phyloP scores from a whole-genome alignment of 2,797 vertebrate species.

The Sylvia borin region DNA sequence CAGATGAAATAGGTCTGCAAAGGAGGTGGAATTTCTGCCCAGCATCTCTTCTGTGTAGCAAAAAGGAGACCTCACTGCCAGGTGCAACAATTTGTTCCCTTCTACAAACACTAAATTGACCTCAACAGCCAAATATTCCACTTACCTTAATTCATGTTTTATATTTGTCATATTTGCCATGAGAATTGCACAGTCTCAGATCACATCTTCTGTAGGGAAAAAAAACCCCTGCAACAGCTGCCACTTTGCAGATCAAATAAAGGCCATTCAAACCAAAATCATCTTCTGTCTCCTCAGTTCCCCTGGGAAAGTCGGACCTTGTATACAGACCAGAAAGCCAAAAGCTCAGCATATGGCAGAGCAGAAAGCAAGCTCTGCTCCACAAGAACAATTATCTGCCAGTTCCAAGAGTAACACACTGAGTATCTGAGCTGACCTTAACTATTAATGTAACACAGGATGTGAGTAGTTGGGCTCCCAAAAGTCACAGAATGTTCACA shows the following conservation, averaged over 20 bases:
- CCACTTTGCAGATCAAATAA: not conserved
- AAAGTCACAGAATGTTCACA: not conserved
- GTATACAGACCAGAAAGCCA: not conserved
- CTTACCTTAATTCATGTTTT: not conserved
- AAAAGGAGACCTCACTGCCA: not conserved
- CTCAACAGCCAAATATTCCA: not conserved
- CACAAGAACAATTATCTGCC: not conserved
- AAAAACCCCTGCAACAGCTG: not conserved
- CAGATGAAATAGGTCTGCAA: not conserved
- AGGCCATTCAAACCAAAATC: not conserved
- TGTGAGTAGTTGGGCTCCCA: not conserved
- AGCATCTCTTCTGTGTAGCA: not conserved
- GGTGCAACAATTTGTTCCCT: not conserved
- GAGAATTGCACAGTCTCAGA: not conserved
- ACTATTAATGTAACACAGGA: not conserved
- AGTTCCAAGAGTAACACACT: not conserved
- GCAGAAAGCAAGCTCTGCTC: not conserved
- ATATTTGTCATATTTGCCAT: not conserved
- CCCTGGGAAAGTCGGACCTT: not conserved
- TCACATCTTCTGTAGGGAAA: not conserved
- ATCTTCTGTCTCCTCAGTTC: not conserved
- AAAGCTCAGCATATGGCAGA: not conserved
- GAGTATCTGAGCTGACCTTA: not conserved
- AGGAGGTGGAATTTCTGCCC: not conserved
- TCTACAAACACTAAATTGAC: not conserved